Percentiles rank a stretch among this genome's conserved stretches.
phyloP scores from a whole-genome alignment of 2,113 vertebrate species.

The Ceyx margarethae region DNA sequence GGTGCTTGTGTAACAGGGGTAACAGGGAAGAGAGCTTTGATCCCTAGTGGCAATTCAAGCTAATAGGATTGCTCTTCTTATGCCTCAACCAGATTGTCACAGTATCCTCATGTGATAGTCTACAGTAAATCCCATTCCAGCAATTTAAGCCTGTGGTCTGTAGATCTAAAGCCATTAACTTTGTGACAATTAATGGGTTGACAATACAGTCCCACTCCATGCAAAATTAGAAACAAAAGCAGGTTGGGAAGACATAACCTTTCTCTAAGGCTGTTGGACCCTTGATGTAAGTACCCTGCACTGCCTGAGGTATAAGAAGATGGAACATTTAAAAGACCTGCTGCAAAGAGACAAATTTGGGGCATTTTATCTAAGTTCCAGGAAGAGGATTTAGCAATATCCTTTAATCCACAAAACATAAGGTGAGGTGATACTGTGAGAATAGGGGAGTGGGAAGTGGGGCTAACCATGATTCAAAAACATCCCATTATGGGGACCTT shows the following conservation, averaged over 20 bases:
- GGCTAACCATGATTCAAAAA: background rate
- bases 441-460: background rate
- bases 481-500: accelerated
- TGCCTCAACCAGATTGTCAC: conserved; percentile 8
- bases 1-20: background rate
- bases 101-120: conserved; percentile 40
- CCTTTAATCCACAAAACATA: background rate
- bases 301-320: background rate
- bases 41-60: background rate
- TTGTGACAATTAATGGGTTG: background rate
- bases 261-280: background rate
- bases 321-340: background rate
- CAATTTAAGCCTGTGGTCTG: background rate
- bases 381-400: background rate
- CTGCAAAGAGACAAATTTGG: background rate
- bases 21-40: background rate
- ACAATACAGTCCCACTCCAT: background rate
- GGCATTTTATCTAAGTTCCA: background rate
- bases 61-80: conserved; percentile 35
- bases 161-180: conserved; percentile 13
- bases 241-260: background rate
- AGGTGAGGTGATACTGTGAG: accelerated
- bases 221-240: conserved; percentile 4
- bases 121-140: background rate
- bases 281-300: background rate